Percentiles rank a stretch among this genome's conserved stretches.
Conservation (phyloP, 2,888 invertebrate species). For the Dugesia japonica region DNA sequence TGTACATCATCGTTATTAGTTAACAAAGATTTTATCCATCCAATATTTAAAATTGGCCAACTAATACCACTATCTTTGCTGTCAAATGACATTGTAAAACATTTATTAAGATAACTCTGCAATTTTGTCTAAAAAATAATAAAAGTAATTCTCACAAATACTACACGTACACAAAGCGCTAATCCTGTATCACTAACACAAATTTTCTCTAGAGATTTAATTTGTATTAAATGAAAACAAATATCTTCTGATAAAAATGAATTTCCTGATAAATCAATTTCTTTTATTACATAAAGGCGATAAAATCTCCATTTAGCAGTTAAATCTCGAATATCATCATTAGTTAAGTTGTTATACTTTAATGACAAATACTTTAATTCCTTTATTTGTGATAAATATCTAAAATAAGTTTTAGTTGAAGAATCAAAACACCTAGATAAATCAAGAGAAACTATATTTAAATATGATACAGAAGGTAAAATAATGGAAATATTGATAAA, state of each 20-base stretch:
- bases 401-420: neutral
- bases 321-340: neutral
- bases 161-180: neutral
- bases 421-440: neutral
- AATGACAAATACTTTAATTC: neutral
- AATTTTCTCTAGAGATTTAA: neutral
- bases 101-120: neutral
- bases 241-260: neutral
- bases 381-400: neutral
- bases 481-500: neutral
- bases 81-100: neutral
- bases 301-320: neutral
- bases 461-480: neutral
- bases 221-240: neutral
- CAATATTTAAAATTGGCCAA: neutral
- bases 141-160: neutral
- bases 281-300: neutral
- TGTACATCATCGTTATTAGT: neutral
- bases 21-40: neutral
- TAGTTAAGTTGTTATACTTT: neutral
- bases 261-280: neutral
- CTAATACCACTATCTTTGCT: neutral
- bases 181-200: slow-evolving; percentile 11
- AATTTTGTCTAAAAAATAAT: neutral
- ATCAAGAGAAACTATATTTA: neutral